Conservation (phyloP, 2,888 invertebrate species). For the Lomographa bimaculata region DNA sequence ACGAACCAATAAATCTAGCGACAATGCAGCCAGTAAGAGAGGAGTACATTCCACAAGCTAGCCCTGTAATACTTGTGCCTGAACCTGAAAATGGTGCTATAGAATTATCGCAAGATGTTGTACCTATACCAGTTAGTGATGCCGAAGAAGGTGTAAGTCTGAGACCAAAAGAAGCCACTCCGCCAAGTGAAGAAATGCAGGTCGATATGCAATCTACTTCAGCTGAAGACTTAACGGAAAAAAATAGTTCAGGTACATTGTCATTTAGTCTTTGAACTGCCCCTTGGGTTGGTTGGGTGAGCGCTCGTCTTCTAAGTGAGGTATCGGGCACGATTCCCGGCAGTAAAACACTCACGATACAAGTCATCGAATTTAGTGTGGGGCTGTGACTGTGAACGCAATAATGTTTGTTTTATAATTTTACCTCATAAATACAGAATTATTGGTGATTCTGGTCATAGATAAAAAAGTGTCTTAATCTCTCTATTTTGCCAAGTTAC, state of each 20-base stretch:
- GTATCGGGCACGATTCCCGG: too few relatives aligned
- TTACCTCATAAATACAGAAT: too few relatives aligned
- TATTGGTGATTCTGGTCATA: too few relatives aligned
- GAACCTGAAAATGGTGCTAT: constrained; percentile 54
- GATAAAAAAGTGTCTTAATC: too few relatives aligned
- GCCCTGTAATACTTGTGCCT: constrained; percentile 34
- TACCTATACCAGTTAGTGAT: constrained; percentile 38
- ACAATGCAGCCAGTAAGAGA: constrained; percentile 63
- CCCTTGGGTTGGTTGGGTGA: too few relatives aligned
- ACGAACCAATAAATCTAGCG: constrained; percentile 76
- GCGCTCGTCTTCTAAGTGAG: too few relatives aligned
- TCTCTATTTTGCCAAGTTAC: too few relatives aligned
- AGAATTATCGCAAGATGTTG: constrained; percentile 53
- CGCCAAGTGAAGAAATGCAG: constrained; percentile 70
- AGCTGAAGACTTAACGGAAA: constrained; percentile 74
- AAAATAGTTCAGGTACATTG: constrained; percentile 60
- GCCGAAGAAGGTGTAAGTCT: constrained; percentile 49
- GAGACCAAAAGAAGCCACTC: constrained; percentile 41
- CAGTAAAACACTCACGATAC: too few relatives aligned
- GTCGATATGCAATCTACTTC: constrained; percentile 67
- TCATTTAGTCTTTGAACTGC: too few relatives aligned
- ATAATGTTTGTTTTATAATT: too few relatives aligned
- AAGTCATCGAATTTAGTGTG: too few relatives aligned
- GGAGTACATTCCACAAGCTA: constrained; percentile 64
- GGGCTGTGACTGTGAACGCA: too few relatives aligned